phyloP scores from a whole-genome alignment of 2,113 vertebrate genomes.

The Siniperca chuatsi region DNA sequence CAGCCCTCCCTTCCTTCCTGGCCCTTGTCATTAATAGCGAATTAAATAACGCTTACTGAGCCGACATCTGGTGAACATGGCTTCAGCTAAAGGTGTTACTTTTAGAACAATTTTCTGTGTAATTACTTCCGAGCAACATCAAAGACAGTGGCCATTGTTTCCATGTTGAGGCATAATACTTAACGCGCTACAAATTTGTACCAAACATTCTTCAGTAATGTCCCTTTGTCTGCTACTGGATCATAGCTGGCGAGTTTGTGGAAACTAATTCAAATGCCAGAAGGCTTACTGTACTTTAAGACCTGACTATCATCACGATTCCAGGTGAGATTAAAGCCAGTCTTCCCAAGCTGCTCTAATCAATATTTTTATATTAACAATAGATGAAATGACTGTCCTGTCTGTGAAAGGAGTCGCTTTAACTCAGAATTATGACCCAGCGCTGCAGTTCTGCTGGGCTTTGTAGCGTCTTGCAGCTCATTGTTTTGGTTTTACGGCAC shows the following conservation, averaged over 20 bases:
- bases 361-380: not conserved
- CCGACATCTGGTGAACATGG: slow-evolving; percentile 78
- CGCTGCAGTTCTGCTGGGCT: no score
- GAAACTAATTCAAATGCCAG: not conserved
- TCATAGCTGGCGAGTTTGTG: slow-evolving; percentile 33
- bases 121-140: slow-evolving; percentile 70
- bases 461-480: no score
- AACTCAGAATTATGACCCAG: no score
- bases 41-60: slow-evolving; percentile 64
- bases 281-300: not conserved
- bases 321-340: not conserved
- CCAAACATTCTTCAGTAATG: slow-evolving; percentile 52
- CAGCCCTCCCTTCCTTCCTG: slow-evolving; percentile 72
- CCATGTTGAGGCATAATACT: slow-evolving; percentile 47
- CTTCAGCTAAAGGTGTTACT: slow-evolving; percentile 68
- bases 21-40: slow-evolving; percentile 79
- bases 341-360: not conserved
- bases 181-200: slow-evolving; percentile 65
- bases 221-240: slow-evolving; percentile 67
- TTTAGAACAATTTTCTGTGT: slow-evolving; percentile 62
- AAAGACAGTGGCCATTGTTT: slow-evolving; percentile 74
- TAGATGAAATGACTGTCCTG: not conserved
- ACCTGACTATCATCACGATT: not conserved
- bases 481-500: not conserved
- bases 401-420: no score